Percentiles rank a stretch among this genome's conserved stretches.
Conservation (phyloP, 2,888 invertebrate genomes). For the Ypsolopha scabrella region DNA sequence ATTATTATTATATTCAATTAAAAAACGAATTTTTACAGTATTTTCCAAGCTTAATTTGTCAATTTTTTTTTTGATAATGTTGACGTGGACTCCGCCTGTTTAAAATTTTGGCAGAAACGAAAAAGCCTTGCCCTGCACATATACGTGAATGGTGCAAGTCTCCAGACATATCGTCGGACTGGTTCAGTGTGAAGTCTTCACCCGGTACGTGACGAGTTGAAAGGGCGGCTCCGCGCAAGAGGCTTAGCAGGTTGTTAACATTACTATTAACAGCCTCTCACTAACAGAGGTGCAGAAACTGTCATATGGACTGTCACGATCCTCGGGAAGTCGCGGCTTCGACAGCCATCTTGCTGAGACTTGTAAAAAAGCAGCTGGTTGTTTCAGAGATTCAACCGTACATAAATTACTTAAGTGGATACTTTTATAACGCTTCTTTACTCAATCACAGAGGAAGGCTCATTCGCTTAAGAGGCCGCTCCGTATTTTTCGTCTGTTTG, state of each 20-base stretch:
- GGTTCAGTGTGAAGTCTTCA: slow-evolving; percentile 26
- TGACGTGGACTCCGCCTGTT: background rate
- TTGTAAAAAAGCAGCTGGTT: too few relatives aligned
- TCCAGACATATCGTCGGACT: background rate
- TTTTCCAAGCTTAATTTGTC: too few relatives aligned
- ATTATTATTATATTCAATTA: too few relatives aligned
- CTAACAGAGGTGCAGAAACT: slow-evolving; percentile 41
- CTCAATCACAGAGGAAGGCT: too few relatives aligned
- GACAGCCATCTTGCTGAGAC: too few relatives aligned
- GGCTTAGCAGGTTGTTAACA: slow-evolving; percentile 64
- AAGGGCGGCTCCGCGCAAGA: slow-evolving; percentile 39
- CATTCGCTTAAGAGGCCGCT: too few relatives aligned
- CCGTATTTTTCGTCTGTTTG: too few relatives aligned
- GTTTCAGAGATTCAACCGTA: too few relatives aligned
- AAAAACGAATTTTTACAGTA: too few relatives aligned
- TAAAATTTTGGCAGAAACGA: background rate
- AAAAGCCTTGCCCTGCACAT: background rate
- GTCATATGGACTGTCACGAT: slow-evolving; percentile 20
- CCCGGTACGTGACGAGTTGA: slow-evolving; percentile 54
- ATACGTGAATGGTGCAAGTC: background rate
- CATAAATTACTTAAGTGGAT: too few relatives aligned
- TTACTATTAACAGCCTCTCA: slow-evolving; percentile 46
- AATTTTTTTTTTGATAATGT: too few relatives aligned
- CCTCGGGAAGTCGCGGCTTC: background rate
- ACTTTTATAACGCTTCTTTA: too few relatives aligned